A percentile compares a stretch with the other conserved stretches of the same genome.
phyloP scores from a whole-genome alignment of 2,797 vertebrate species.

The Nasua narica region DNA sequence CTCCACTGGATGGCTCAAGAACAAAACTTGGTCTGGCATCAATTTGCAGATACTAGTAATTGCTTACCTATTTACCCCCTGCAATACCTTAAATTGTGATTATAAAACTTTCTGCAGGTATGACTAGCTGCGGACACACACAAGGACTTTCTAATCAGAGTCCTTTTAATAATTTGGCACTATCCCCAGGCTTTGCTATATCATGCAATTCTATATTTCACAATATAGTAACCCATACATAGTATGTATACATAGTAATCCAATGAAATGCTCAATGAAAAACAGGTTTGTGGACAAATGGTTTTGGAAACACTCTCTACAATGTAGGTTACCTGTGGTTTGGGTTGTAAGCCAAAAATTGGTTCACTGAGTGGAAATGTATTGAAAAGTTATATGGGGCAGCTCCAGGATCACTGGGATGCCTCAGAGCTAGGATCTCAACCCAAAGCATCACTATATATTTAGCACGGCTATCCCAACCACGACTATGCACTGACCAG shows the following conservation, averaged over 20 bases:
- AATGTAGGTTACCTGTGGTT: neutral
- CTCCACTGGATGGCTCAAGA: neutral
- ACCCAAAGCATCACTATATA: neutral
- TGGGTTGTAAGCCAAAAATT: neutral
- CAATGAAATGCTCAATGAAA: constrained; percentile 14
- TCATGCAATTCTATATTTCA: neutral
- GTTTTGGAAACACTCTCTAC: neutral
- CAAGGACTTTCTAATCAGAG: neutral
- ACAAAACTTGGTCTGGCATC: neutral
- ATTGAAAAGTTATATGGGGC: neutral
- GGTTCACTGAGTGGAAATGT: neutral
- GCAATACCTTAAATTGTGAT: neutral
- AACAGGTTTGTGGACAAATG: neutral
- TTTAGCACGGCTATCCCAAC: neutral
- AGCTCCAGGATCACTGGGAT: neutral
- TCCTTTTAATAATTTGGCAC: neutral
- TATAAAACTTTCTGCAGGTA: neutral
- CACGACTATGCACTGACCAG: neutral
- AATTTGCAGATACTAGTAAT: neutral
- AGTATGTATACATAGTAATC: neutral
- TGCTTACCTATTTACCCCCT: neutral
- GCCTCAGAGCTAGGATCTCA: neutral
- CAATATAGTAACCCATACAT: neutral
- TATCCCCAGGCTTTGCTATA: neutral
- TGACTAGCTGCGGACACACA: neutral